Evolutionary conservation across 2,888 invertebrate genomes (phyloP), one percentile per base, ranked within the genome.

Genomic region (Drosophila neutralis): DNA sequence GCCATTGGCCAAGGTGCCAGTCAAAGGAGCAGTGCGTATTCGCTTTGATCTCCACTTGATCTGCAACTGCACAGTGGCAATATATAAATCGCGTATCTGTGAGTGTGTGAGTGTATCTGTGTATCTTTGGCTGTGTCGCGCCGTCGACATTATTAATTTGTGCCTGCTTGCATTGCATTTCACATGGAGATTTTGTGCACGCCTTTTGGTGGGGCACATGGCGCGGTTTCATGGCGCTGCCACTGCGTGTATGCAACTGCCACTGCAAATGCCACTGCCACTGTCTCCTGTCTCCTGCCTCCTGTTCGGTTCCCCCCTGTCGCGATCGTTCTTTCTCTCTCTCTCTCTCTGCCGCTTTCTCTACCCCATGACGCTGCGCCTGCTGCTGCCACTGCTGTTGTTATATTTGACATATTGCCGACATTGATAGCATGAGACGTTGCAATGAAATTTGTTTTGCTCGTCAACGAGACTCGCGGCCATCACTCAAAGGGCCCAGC

Each of bases 391-490:
- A 31, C 45, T 59, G 36, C 66, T 78, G 64, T 64, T 60, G 78
- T 75, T 90, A 76, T 63, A 60, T 73, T 77, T 88, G 82, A 88
- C 82, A 84, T 82, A 87, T 89, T 81, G 89, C 77, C 84, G 80
- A 80, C 90, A 88, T 83, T 87, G 89, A 89, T 82, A 83, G 89
- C 73, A 87, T 65, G 82, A 87, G 82, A 86, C 80, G 87, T 82
- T 83, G 91, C 89, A 86, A 77, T 78, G 89, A 84, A 87, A 91
- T 89, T 91, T 80, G 89, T 84, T 83, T 76, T 78, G 82, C 87
- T 84, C 89, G 84, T 91, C 90, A 90, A 79, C 84, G 72, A 79
- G 76, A 79, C 77, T 56, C 71, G 76, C 75, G 64, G 66, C 76
- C 73, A 86, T 90, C 78, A 78, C 62, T 78, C 78, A 89, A 69